Conservation (phyloP, 2,113 vertebrate species). For the Odocoileus virginianus region DNA sequence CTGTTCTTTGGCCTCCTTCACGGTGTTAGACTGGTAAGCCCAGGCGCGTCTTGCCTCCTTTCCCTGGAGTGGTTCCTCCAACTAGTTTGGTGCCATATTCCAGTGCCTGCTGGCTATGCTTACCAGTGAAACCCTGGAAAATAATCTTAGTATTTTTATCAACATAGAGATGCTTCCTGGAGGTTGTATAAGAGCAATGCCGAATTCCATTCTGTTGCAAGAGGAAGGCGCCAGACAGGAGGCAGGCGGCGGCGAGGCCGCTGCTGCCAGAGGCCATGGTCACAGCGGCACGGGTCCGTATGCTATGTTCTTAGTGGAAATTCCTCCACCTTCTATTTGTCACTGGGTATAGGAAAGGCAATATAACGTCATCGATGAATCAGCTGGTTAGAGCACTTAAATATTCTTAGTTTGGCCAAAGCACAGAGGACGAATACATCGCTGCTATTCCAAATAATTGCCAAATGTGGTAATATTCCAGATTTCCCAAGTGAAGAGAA, state of each 20-base stretch:
- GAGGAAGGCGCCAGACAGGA: too few species aligned
- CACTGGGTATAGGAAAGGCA: background rate
- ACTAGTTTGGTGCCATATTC: too few species aligned
- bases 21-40: too few species aligned
- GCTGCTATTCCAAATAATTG: background rate
- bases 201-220: constrained; percentile 92
- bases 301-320: background rate
- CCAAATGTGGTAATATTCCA: background rate
- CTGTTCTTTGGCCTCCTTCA: constrained; percentile 88
- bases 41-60: too few species aligned
- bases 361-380: background rate
- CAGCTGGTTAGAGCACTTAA: background rate
- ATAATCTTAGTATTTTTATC: constrained; percentile 93
- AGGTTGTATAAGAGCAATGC: constrained; percentile 87
- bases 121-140: constrained; percentile 98
- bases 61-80: too few species aligned
- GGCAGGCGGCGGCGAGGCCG: too few species aligned
- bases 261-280: too few species aligned
- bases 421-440: background rate
- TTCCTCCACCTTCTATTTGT: background rate
- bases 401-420: background rate
- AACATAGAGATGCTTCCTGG: constrained; percentile 92
- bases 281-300: background rate
- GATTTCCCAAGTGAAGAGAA: background rate
- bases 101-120: constrained; percentile 69